Base-by-base conservation (phyloP, 2,113 vertebrate species). In the Aplodontia rufa region DNA sequence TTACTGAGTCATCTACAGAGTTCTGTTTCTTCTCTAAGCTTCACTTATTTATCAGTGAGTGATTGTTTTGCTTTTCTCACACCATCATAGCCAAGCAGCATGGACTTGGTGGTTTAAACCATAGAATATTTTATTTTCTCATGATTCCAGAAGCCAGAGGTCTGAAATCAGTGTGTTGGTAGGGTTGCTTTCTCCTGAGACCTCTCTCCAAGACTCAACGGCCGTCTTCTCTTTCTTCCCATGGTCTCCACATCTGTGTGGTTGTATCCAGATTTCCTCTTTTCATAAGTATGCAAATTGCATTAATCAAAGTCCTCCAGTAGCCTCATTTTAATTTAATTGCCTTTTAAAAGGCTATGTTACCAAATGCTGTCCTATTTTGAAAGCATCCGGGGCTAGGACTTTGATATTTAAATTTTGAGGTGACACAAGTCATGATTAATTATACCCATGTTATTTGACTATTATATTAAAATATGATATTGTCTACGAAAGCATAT, bases 241-340 rank as follows among this genome's bases (percentile, higher is more conserved):
- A 1, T 14, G 19, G 6, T 45, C 37, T 47, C 45, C 28, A 8
- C 35, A 3, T 55, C 1, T 16, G 3, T 22, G 10, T 55, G 1
- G 16, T 20, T 76, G 0, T 32, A 1, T 37, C 16, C 16, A 47
- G 2, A 82, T 76, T 24, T 49, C 26, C 20, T 76, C 26, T 55
- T 96, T 66, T 6, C 40, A 24, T 1, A 58, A 75, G 14, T 8
- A 28, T 5, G 45, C 3, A 0, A 22, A 22, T 66, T 8, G 6
- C 7, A 5, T 17, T 66, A 51, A 45, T 14, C 37, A 28, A 45
- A 19, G 37, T 62, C 1, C 8, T 40, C 6, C 22, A 87, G 4
- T 5, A 32, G 26, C 11, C 3, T 60, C 40, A 5, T 22, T 87
- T 62, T 35, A n/a, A 64, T 3, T 76, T 69, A 74, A 64, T 24